These are phyloP conservation scores for Eonycteris spelaea DNA, from an alignment of 2,113 vertebrate species.

Conservation along the genomic window DNA sequence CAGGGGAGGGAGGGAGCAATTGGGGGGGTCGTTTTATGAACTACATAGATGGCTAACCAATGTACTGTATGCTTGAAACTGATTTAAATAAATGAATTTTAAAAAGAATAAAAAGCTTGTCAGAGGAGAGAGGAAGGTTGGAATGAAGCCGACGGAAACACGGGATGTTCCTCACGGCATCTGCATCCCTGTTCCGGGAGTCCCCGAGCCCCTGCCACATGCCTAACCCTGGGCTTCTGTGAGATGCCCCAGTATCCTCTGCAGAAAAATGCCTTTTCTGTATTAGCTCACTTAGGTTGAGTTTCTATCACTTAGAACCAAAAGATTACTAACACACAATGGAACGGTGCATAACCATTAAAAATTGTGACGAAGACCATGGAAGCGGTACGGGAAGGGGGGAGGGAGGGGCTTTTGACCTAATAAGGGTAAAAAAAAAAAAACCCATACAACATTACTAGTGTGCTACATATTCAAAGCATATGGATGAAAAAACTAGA, in stretches of 20 bases:
- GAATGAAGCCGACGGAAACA: background rate
- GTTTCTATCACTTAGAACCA: background rate
- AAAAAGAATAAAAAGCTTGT: background rate
- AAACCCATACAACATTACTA: background rate
- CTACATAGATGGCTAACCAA: no score
- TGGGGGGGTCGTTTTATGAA: no score
- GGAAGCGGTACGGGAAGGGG: background rate
- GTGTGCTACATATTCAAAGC: constrained; percentile 10
- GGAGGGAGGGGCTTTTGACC: background rate
- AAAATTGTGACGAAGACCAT: background rate
- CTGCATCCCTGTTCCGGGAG: background rate
- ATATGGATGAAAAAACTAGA: background rate
- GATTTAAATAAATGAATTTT: no score
- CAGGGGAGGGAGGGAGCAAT: no score
- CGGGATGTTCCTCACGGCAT: background rate
- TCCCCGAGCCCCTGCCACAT: background rate
- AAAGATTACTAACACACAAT: background rate
- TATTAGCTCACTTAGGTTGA: background rate
- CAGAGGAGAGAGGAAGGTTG: background rate
- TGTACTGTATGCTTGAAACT: no score
- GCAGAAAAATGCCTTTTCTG: background rate
- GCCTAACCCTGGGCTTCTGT: background rate
- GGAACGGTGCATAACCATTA: background rate
- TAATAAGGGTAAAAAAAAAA: background rate
- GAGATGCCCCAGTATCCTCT: background rate